These are phyloP conservation scores for Clytia hemisphaerica DNA, from an alignment of 30 jellyfish, hydroid and myxozoan species.

Conservation along the genomic window DNA sequence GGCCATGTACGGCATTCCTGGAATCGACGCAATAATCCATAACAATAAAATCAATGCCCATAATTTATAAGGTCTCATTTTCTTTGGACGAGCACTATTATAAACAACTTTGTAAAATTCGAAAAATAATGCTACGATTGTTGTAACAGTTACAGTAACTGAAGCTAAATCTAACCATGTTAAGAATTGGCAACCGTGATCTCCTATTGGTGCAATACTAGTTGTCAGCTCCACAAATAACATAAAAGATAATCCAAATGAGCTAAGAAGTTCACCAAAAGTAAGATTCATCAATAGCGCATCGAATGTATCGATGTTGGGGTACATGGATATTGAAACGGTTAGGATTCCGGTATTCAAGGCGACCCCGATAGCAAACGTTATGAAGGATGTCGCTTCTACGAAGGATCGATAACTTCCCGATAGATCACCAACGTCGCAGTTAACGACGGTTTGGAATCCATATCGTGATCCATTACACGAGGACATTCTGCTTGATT, in stretches of 20 bases:
- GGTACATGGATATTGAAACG: background rate
- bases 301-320: background rate
- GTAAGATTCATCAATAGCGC: background rate
- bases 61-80: too few species aligned
- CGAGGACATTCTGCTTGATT: too few species aligned
- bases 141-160: background rate
- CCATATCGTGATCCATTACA: too few species aligned
- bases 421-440: background rate
- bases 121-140: background rate
- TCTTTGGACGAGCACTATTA: background rate
- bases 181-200: slow-evolving; percentile 10
- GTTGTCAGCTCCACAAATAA: slow-evolving; percentile 20
- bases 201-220: slow-evolving; percentile 17
- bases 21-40: slow-evolving; percentile 8
- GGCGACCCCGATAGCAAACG: slow-evolving; percentile 14
- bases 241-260: slow-evolving; percentile 10
- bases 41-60: background rate
- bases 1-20: slow-evolving; percentile 4
- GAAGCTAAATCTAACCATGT: slow-evolving; percentile 18
- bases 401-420: slow-evolving; percentile 4
- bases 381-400: background rate
- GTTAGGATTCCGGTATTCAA: slow-evolving; percentile 22
- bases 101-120: slow-evolving; percentile 7
- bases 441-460: background rate
- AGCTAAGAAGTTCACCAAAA: background rate